Evolutionary conservation across 1,140 invertebrate species (phyloP).

Genomic region (Bombus superbus): DNA sequence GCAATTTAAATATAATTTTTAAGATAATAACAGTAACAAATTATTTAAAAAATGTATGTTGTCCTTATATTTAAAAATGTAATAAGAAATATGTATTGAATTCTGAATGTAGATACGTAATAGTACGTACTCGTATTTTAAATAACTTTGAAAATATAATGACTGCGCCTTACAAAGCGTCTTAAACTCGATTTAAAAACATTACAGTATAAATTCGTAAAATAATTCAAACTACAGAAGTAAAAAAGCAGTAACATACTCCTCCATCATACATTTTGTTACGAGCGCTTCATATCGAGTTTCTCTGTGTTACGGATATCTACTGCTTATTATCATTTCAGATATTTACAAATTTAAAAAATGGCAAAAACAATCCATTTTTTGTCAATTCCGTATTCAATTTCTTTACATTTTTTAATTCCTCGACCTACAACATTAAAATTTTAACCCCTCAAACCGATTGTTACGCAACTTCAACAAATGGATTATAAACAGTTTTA

Average conservation of each 20-base stretch:
- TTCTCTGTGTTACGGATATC: slow-evolving; percentile 43
- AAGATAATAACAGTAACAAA: not conserved
- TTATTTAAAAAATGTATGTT: not conserved
- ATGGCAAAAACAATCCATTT: slow-evolving; percentile 37
- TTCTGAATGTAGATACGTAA: slow-evolving; percentile 36
- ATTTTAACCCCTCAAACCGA: slow-evolving; percentile 61
- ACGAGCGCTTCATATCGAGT: slow-evolving; percentile 40
- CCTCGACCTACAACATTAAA: slow-evolving; percentile 34
- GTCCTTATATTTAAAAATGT: slow-evolving; percentile 12
- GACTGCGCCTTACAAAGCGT: slow-evolving; percentile 49
- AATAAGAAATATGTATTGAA: not conserved
- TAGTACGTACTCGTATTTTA: slow-evolving; percentile 28
- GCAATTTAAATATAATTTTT: slow-evolving; percentile 7
- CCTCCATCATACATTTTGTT: slow-evolving; percentile 25
- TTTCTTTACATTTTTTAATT: slow-evolving; percentile 54
- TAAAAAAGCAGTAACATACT: slow-evolving; percentile 38
- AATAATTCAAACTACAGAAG: slow-evolving; percentile 47
- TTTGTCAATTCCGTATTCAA: slow-evolving; percentile 57
- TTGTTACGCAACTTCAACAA: not conserved
- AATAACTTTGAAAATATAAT: slow-evolving; percentile 24
- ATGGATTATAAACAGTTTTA: slow-evolving; percentile 48
- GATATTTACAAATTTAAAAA: slow-evolving; percentile 61
- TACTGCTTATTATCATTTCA: slow-evolving; percentile 36
- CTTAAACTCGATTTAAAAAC: slow-evolving; percentile 65
- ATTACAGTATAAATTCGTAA: slow-evolving; percentile 45